Base-by-base conservation (phyloP, 2,113 vertebrate species). In the Malurus melanocephalus region DNA sequence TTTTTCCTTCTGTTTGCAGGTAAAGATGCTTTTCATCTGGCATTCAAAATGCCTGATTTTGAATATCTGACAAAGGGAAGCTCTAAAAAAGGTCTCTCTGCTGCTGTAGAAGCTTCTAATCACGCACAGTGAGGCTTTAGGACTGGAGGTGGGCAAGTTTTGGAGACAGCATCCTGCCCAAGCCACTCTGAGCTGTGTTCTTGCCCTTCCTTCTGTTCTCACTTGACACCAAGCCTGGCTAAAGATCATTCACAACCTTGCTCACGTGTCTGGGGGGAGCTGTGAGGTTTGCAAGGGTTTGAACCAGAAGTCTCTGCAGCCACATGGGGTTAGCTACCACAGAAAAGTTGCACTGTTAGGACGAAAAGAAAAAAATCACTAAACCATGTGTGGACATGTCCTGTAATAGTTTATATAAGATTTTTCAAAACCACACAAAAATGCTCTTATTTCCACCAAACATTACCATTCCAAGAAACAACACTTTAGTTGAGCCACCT, bases 161-260 rank as follows among this genome's bases (percentile, higher is more conserved):
- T 79, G 40, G 32, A 45, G 61, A 27, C 61, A 78, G 56, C 38
- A n/a, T 40, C 61, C 49, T 85, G 76, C 35, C 17, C 6, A 13
- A 40, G 35, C 56, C 45, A 28, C 23, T 42, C 27, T 27, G 14
- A 75, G 33, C 16, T 65, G 15, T 32, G 4, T 48, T 76, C 28
- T 88, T 61, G 43, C 24, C 57, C 27, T 52, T 71, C 9, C 0
- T 52, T 71, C 11, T 0, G 0, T 32, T 49, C 2, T 24, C 24
- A 64, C 16, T 18, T 43, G 11, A 62, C 74, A 91, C 73, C 65
- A 94, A 88, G 38, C 24, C 57, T 86, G 72, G 35, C 48, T 64
- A 66, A 80, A 68, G 72, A 75, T 42, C 56, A 48, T 46, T 49
- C 7, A 15, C 5, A 64, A 68, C n/a, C 51, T 28, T 73, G 80